These are phyloP conservation scores for Lasius platythorax DNA, from an alignment of 2,888 invertebrate genomes.

Conservation along the genomic window DNA sequence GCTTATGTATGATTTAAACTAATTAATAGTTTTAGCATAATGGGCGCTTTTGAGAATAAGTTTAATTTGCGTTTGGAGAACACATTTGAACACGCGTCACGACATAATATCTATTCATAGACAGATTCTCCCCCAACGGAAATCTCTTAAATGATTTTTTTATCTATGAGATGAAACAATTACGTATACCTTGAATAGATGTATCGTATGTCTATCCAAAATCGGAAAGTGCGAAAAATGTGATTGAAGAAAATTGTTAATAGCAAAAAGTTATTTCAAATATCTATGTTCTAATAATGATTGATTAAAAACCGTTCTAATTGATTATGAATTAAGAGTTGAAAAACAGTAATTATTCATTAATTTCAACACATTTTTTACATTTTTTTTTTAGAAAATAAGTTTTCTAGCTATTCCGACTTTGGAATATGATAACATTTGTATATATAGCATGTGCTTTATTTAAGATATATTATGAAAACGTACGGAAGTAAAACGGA, in stretches of 20 bases:
- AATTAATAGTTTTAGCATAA: background rate
- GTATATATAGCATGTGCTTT: background rate
- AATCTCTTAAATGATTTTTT: conserved; percentile 46
- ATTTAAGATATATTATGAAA: conserved; percentile 10
- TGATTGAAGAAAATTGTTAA: background rate
- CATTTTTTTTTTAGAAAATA: background rate
- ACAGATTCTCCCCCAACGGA: background rate
- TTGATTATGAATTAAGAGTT: background rate
- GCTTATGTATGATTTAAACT: background rate
- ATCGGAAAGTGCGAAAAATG: background rate
- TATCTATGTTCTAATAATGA: background rate
- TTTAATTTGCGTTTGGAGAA: background rate
- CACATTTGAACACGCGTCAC: background rate
- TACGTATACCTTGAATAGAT: conserved; percentile 7
- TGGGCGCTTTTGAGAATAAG: background rate
- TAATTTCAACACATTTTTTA: conserved; percentile 1
- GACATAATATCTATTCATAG: background rate
- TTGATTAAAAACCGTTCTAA: background rate
- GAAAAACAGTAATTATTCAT: background rate
- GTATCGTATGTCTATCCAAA: background rate
- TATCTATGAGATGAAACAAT: conserved; percentile 3
- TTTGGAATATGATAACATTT: background rate
- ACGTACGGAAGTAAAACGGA: background rate
- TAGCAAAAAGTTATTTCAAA: background rate
- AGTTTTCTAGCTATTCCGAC: background rate